Evolutionary conservation across 2,888 invertebrate genomes (phyloP), one percentile per base, ranked within the genome.

Genomic region (Nomada lathburiana): DNA sequence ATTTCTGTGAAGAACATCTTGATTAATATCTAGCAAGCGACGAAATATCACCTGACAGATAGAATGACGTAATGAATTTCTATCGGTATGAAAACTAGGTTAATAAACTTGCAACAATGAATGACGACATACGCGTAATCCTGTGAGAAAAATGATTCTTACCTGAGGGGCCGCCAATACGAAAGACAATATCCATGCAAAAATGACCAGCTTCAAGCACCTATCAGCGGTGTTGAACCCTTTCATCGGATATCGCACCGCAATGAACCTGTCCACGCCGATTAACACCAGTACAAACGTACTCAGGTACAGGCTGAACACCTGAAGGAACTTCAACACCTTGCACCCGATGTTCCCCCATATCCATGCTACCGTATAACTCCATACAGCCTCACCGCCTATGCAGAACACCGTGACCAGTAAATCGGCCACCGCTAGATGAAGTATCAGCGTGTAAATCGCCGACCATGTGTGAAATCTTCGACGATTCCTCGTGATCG

Each of bases 141-240:
- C 7, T 7, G 7, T 7, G 36, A 36, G 7, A 36, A 36, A 36
- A 36, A 36, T 0, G 36, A 36, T 36, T 7, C 36, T 95, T 93
- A 98, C 98, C 97, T 98, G 98, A 26, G 98, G 98, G 90, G 96
- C 93, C 91, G 97, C 97, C 67, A 97, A 95, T n/a, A 97, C 75
- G 76, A 96, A 95, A 89, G 97, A 97, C 64, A 97, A 92, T 7
- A 96, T 93, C 96, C 97, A 98, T n/a, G 96, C 96, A 57, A 96
- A 94, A 1, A 95, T 95, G 42, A 98, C 95, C 76, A 97, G 95
- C 70, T 96, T 95, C 76, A 95, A 95, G 84, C 97, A 97, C 16
- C 96, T 95, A 70, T 96, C 96, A 0, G 96, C 95, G 76, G 96
- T 96, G 64, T 91, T 92, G 50, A 93, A 88, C 59, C 95, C 95